Conservation (phyloP, 2,888 invertebrate genomes). For the Pasiphila rectangulata region DNA sequence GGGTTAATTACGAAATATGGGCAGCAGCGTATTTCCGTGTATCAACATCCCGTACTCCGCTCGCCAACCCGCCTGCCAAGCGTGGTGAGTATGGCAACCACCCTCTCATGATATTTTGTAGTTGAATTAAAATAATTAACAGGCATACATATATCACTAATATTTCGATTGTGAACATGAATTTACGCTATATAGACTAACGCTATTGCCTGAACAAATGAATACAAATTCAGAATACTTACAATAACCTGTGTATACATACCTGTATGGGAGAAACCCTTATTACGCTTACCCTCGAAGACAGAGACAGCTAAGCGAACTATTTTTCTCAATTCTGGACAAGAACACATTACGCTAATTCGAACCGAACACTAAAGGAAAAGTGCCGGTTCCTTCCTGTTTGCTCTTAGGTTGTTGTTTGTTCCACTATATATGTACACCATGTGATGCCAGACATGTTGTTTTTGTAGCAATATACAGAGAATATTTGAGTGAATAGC, state of each 20-base stretch:
- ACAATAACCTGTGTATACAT: constrained; percentile 3
- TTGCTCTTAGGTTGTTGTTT: constrained; percentile 39
- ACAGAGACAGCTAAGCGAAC: constrained; percentile 6
- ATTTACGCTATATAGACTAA: no score
- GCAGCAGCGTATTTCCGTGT: no score
- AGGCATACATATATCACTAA: no score
- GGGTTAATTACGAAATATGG: no score
- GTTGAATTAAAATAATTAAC: no score
- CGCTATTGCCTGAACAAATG: no score
- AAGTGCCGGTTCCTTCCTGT: constrained; percentile 37
- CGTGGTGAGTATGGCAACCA: no score
- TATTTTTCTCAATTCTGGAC: constrained; percentile 52
- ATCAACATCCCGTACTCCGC: no score
- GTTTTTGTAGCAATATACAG: constrained; percentile 14
- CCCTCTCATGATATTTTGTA: no score
- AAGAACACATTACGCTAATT: constrained; percentile 58
- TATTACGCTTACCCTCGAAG: constrained; percentile 19
- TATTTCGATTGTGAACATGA: no score
- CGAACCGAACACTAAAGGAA: constrained; percentile 46
- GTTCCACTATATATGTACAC: constrained; percentile 41
- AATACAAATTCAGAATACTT: no score
- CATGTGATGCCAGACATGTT: constrained; percentile 26
- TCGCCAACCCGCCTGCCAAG: no score
- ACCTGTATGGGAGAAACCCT: neutral
- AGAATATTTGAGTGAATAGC: neutral